Conservation (phyloP, 2,113 vertebrate genomes). For the Bagarius yarrelli region DNA sequence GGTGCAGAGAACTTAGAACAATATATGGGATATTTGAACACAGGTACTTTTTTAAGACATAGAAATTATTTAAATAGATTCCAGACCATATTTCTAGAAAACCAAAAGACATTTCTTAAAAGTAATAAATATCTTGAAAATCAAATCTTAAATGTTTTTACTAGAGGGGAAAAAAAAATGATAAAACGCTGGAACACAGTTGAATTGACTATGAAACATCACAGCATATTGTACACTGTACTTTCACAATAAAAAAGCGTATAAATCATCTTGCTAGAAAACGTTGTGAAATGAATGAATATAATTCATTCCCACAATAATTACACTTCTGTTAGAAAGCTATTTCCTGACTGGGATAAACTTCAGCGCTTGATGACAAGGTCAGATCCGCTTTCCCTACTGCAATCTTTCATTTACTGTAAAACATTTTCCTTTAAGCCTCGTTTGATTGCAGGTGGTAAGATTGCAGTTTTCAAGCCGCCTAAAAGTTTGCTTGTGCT, state of each 20-base stretch:
- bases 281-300: background rate
- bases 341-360: slow-evolving; percentile 5
- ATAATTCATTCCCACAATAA: slow-evolving; percentile 31
- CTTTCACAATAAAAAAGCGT: background rate
- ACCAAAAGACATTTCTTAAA: background rate
- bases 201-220: background rate
- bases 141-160: background rate
- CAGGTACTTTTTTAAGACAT: background rate
- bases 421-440: slow-evolving; percentile 6
- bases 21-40: background rate
- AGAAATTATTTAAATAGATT: background rate
- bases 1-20: background rate
- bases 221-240: background rate
- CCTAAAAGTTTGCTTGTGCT: background rate
- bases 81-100: background rate
- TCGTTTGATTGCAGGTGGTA: slow-evolving; percentile 7
- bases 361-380: slow-evolving; percentile 9
- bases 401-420: slow-evolving; percentile 32
- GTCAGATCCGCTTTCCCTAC: background rate
- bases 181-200: background rate
- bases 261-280: background rate
- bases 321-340: slow-evolving; percentile 18
- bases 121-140: background rate
- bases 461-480: background rate
- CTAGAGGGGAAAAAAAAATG: background rate